Base-by-base conservation (phyloP, 53 echinoderm and acorn worm genomes). In the Temnopleurus reevesii region DNA sequence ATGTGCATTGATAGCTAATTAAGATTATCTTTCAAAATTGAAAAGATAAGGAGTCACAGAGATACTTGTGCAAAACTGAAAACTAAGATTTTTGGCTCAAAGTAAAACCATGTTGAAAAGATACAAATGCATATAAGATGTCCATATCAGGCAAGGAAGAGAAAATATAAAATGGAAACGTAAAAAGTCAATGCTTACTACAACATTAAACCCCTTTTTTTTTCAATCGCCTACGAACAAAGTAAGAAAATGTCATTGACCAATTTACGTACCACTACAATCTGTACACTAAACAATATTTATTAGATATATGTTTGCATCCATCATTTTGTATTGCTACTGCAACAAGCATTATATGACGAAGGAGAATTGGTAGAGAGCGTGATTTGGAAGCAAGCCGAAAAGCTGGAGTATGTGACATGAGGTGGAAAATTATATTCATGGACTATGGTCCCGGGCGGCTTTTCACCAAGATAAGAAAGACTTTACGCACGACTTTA, bases 21-120 rank as follows among this genome's bases (percentile, higher is more conserved):
- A 8, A 5, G 21, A 18, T 38, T 71, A 71, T 71, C 71, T 71
- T 38, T 71, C 21, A 21, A 27, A 41, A 71, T 5, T 36, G 41
- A 43, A 71, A 71, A 71, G 71, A 71, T 71, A 71, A 71, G 71
- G 71, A 71, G 71, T 71, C 71, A 41, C 5, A 71, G 21, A 41
- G 19, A 71, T 6, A 19, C 9, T 7, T 64, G 64, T 21, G 71
- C 71, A 71, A 58, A 71, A 23, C 71, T 71, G 38, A 71, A 8
- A 9, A 66, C n/a, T 34, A 41, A 23, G 18, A 71, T 71, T 18
- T 36, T 71, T 41, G 21, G 43, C 7, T 38, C 21, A n/a, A 19
- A 33, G 7, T 2, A 2, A 9, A 71, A 41, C 71, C 71, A 71
- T 71, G 71, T 71, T 71, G 7, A 71, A 71, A 71, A 38, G 4